Base-by-base conservation (phyloP, 2,113 vertebrate genomes). In the Serinus canaria region DNA sequence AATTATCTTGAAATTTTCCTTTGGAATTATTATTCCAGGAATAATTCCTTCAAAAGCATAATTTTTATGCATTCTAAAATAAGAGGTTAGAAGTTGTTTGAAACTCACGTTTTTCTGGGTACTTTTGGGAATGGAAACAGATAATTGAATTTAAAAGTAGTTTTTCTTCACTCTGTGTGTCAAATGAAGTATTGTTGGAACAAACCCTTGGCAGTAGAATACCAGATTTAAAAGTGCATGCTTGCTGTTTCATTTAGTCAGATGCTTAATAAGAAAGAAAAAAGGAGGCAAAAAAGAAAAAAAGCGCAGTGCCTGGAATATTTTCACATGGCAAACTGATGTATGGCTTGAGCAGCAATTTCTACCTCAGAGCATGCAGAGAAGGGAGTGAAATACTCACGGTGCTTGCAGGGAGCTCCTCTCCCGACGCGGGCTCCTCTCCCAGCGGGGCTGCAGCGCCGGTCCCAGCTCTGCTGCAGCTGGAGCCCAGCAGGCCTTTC, bases 361-460 rank as follows among this genome's bases (percentile, higher is more conserved):
- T 74, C 6, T 67, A 91, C 46, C 22, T 13, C 68, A 27, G 79
- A 78, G 81, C 83, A 82, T 88, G 92, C 73, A 78, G 46, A 94
- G 74, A 89, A 90, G 43, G 85, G 72, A 87, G 81, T 41, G 4
- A 49, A 96, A 82, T 92, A 98, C 97, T 98, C 87, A 98, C 94
- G 0, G 80, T 23, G 62, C 39, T 9, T 37, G 37, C 89, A 86
- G 77, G 77, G 79, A 59, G 58, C 83, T 83, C 59, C 83, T 96
- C 73, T 76, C 15, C 18, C 49, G 43, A 80, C 77, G 59, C 55
- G 3, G 77, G 77, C 28, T 72, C 58, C 1, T 52, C 50, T 30
- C 27, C 10, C 50, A 15, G 52, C 17, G 46, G 47, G 83, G 86
- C 95, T 90, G 93, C 49, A 78, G 82, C 30, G 25, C 60, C 41